Percentiles rank a stretch among this genome's conserved stretches.
These are phyloP conservation scores for Hypsibius dujardini DNA, from an alignment of 1,140 invertebrate genomes.

Conservation along the genomic window DNA sequence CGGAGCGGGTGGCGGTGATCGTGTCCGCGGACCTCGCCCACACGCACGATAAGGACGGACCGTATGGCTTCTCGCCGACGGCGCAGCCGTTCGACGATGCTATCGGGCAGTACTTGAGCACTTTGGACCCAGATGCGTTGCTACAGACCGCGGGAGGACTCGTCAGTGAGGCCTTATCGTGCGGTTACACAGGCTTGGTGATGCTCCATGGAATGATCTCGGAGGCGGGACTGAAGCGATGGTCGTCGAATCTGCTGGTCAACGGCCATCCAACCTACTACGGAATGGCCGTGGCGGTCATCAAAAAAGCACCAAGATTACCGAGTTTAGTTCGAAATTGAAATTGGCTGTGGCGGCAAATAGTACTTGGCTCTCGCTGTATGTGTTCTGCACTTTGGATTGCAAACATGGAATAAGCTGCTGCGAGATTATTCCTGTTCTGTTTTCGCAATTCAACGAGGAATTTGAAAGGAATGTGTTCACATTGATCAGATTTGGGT, in stretches of 20 bases:
- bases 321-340: no score
- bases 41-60: conserved; percentile 2
- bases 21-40: conserved; percentile 3
- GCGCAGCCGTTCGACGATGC: conserved; percentile 16
- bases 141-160: neutral
- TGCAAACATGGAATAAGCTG: no score
- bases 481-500: no score
- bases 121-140: neutral
- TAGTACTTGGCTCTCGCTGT: no score
- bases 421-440: no score
- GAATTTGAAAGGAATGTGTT: no score
- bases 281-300: neutral
- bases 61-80: neutral
- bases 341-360: no score
- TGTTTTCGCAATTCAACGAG: no score
- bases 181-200: conserved; percentile 10
- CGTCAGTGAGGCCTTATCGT: neutral
- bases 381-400: no score
- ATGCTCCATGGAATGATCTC: conserved; percentile 13
- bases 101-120: neutral
- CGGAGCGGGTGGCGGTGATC: conserved; percentile 6
- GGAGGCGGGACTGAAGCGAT: neutral
- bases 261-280: conserved; percentile 10
- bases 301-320: no score
- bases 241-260: neutral